Conservation (phyloP, 1,140 invertebrate genomes). For the Zelostemma sp. region DNA sequence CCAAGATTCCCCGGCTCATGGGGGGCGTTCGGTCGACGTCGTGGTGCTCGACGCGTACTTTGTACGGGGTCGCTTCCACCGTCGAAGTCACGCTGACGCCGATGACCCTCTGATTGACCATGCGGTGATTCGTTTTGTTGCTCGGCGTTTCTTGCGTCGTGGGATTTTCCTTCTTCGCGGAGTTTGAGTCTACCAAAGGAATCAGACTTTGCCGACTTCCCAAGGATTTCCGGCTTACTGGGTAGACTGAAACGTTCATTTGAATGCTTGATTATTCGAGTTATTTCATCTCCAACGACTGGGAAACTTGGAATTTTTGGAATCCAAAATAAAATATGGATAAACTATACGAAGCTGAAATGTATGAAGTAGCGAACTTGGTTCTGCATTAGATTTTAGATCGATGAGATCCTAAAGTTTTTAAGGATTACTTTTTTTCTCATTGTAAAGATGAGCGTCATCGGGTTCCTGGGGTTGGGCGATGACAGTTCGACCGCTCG, state of each 20-base stretch:
- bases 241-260: conserved; percentile 57
- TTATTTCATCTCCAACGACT: no score
- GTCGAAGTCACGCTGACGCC: conserved; percentile 66
- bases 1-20: background rate
- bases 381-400: no score
- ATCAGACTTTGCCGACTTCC: conserved; percentile 56
- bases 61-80: conserved; percentile 66
- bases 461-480: conserved; percentile 36
- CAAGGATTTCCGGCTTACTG: conserved; percentile 59
- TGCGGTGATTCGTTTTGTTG: background rate
- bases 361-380: no score
- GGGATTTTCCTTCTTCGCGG: conserved; percentile 18
- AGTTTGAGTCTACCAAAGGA: conserved; percentile 49
- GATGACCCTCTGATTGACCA: conserved; percentile 61
- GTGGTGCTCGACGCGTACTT: conserved; percentile 64
- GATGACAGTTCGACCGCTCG: conserved; percentile 42
- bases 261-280: no score
- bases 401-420: no score
- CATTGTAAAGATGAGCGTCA: conserved; percentile 26
- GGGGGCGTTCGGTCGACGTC: conserved; percentile 36
- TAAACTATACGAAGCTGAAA: no score
- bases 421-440: conserved; percentile 10
- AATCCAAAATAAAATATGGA: no score
- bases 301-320: no score
- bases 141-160: conserved; percentile 2